Evolutionary conservation across 2,797 vertebrate species (phyloP).

Genomic region (Otolemur crassicaudatus): DNA sequence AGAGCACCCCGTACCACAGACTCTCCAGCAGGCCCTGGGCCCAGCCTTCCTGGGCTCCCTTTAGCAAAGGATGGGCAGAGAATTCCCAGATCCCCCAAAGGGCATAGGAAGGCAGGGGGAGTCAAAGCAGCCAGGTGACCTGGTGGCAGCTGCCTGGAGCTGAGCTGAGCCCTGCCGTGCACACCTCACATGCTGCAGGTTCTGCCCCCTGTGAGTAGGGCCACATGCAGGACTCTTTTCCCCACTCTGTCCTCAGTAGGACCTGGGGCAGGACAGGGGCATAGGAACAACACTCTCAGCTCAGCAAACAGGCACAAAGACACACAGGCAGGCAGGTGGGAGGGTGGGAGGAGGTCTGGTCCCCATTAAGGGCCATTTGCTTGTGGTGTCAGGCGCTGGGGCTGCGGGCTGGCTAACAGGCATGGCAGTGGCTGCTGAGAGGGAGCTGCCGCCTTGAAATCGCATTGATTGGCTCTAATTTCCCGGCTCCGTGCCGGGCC

Average conservation of each 20-base stretch:
- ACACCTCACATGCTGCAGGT: not conserved
- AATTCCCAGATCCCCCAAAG: not conserved
- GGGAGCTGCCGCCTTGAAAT: slow-evolving; percentile 80
- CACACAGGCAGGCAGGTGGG: slow-evolving; percentile 62
- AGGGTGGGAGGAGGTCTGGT: slow-evolving; percentile 71
- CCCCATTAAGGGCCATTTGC: slow-evolving; percentile 81
- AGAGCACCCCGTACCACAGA: not conserved
- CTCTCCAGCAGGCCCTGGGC: not conserved
- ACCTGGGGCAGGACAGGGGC: not conserved
- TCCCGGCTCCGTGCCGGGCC: slow-evolving; percentile 64
- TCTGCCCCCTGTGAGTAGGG: not conserved
- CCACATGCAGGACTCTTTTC: not conserved
- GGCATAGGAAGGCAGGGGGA: not conserved
- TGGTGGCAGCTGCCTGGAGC: not conserved
- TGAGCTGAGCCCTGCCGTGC: not conserved
- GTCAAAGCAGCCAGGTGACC: not conserved
- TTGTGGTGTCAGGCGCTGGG: slow-evolving; percentile 67
- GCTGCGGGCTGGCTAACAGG: slow-evolving; percentile 74
- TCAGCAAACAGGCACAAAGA: not conserved
- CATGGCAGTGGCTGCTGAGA: slow-evolving; percentile 61
- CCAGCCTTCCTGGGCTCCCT: not conserved
- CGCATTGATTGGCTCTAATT: slow-evolving; percentile 81
- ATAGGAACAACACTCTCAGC: not conserved
- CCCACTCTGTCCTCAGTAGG: accelerated
- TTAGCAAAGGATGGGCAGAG: not conserved